Conservation (phyloP, 2,888 invertebrate genomes). For the Drosophila anomalipes region DNA sequence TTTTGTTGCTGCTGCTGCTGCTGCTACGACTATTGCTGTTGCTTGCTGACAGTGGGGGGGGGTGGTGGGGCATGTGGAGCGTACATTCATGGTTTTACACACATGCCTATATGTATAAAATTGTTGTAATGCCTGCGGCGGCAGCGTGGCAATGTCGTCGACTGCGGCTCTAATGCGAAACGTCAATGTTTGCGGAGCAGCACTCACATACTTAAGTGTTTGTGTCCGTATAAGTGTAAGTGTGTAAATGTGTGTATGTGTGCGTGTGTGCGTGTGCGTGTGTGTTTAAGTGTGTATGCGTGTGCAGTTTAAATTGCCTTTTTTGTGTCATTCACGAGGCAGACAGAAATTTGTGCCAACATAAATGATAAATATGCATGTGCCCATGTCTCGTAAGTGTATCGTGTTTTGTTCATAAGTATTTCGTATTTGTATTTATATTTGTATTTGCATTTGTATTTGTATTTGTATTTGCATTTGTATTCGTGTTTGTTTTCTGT, state of each 20-base stretch:
- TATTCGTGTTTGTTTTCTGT: conserved; percentile 45
- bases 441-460: neutral
- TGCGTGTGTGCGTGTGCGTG: neutral
- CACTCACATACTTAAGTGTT: conserved; percentile 37
- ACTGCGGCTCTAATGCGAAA: conserved; percentile 51
- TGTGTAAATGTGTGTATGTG: neutral
- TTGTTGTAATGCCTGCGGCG: conserved; percentile 66
- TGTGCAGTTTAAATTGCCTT: conserved; percentile 66
- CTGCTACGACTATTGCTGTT: neutral
- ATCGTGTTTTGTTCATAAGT: conserved; percentile 34
- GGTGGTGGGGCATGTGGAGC: neutral
- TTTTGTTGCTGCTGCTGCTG: conserved; percentile 4
- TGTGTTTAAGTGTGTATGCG: neutral
- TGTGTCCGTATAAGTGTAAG: conserved; percentile 3
- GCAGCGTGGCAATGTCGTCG: conserved; percentile 23
- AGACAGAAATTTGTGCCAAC: conserved; percentile 62
- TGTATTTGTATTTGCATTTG: neutral
- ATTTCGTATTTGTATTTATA: conserved; percentile 5
- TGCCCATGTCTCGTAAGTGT: conserved; percentile 41
- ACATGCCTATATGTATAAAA: conserved; percentile 56
- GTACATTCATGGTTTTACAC: neutral
- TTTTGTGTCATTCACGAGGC: conserved; percentile 59
- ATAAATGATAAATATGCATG: conserved; percentile 71
- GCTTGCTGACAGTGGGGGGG: conserved; percentile 34
- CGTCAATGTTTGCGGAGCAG: conserved; percentile 48